phyloP scores from a whole-genome alignment of 2,113 vertebrate genomes.

The Electrona antarctica region DNA sequence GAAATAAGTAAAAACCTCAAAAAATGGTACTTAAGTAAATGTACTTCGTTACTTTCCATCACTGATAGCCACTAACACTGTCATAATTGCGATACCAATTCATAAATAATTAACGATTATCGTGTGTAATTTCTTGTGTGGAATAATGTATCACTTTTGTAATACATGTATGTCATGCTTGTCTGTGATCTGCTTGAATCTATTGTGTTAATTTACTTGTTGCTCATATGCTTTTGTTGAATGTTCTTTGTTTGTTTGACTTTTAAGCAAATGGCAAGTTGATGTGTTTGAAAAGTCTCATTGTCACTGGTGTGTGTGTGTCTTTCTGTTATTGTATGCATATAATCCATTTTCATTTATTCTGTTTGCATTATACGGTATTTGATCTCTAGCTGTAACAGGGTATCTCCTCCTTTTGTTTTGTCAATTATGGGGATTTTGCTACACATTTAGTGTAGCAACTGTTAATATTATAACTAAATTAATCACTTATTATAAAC shows the following conservation, averaged over 20 bases:
- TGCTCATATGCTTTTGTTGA: background rate
- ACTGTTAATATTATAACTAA: background rate
- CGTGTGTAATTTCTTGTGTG: too few relatives aligned
- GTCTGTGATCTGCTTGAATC: background rate
- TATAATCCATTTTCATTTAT: background rate
- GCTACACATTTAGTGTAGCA: too few relatives aligned
- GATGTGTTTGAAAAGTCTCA: background rate
- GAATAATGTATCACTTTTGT: too few relatives aligned
- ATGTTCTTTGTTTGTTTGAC: constrained; percentile 6
- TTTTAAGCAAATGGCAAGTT: constrained; percentile 29
- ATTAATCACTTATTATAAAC: background rate
- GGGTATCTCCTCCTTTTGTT: constrained; percentile 13
- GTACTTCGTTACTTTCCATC: too few relatives aligned
- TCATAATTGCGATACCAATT: too few relatives aligned
- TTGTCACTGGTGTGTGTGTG: constrained; percentile 10
- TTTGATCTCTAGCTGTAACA: constrained; percentile 8
- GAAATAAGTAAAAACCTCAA: too few relatives aligned
- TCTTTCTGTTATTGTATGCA: background rate
- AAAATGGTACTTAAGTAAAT: too few relatives aligned
- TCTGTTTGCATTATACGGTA: background rate
- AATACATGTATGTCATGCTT: background rate
- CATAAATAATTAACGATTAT: too few relatives aligned
- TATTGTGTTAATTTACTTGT: background rate
- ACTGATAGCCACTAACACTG: too few relatives aligned
- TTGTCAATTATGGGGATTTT: background rate